Conservation (phyloP, 2,113 vertebrate species). For the Brachypodius melanocephalos region DNA sequence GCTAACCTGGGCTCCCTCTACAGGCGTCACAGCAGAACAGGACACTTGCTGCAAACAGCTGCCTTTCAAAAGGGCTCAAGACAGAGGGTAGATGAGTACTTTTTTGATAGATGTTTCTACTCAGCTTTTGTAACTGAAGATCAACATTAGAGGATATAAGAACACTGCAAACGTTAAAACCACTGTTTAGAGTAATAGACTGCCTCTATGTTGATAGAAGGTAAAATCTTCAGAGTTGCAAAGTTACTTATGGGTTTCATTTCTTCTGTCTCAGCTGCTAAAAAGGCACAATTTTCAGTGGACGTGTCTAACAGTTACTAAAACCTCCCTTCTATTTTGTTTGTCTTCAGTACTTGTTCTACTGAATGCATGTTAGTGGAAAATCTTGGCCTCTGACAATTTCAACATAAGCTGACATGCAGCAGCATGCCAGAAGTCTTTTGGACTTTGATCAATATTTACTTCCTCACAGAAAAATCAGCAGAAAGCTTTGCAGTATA, state of each 20-base stretch:
- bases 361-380: background rate
- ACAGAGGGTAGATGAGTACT: background rate
- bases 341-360: background rate
- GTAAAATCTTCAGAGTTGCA: background rate
- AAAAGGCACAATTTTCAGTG: background rate
- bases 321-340: background rate
- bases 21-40: background rate
- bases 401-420: background rate
- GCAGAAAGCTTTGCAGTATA: background rate
- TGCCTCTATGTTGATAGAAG: background rate
- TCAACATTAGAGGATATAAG: background rate
- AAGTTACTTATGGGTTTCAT: background rate
- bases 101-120: background rate
- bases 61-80: background rate
- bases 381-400: background rate
- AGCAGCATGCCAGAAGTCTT: background rate
- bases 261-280: background rate
- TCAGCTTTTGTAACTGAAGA: background rate
- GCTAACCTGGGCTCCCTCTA: conserved; percentile 42
- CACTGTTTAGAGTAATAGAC: background rate
- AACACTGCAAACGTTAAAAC: background rate
- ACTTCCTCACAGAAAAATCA: background rate
- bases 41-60: background rate
- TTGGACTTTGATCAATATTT: background rate
- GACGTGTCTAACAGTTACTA: background rate